Percentiles rank a stretch among this genome's conserved stretches.
Conservation (phyloP, 2,888 invertebrate genomes). For the Anoplius nigerrimus region DNA sequence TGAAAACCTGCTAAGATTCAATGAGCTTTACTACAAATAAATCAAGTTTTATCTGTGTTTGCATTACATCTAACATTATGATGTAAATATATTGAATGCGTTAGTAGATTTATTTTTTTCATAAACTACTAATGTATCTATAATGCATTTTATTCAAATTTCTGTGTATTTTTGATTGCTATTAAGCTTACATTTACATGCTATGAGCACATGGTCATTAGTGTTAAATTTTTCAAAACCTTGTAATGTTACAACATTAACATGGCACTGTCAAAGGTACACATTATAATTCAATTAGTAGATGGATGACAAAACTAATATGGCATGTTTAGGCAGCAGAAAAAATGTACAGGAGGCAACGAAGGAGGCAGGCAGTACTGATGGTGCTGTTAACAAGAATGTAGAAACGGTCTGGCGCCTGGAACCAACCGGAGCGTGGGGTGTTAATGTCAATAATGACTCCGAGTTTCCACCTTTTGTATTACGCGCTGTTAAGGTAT, state of each 20-base stretch:
- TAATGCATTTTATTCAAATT: neutral
- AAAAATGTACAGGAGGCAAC: slow-evolving; percentile 62
- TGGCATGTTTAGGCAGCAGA: slow-evolving; percentile 71
- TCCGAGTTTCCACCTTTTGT: slow-evolving; percentile 71
- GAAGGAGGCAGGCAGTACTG: slow-evolving; percentile 58
- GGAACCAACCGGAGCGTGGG: slow-evolving; percentile 66
- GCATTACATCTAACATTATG: no score
- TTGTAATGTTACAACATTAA: neutral
- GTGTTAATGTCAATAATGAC: slow-evolving; percentile 67
- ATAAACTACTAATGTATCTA: neutral
- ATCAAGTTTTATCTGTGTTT: no score
- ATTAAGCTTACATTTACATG: neutral
- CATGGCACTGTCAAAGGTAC: slow-evolving; percentile 17
- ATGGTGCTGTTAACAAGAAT: slow-evolving; percentile 60
- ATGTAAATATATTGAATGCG: no score
- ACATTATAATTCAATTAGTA: slow-evolving; percentile 32
- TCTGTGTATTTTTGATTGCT: neutral
- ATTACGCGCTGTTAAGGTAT: slow-evolving; percentile 73
- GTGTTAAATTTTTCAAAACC: neutral
- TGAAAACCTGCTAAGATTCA: no score
- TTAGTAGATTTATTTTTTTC: no score
- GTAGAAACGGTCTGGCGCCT: slow-evolving; percentile 64
- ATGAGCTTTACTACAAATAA: no score
- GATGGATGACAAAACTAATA: slow-evolving; percentile 50
- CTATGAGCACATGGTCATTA: neutral